phyloP scores from a whole-genome alignment of 2,797 vertebrate species.

The Lycodopsis pacificus region DNA sequence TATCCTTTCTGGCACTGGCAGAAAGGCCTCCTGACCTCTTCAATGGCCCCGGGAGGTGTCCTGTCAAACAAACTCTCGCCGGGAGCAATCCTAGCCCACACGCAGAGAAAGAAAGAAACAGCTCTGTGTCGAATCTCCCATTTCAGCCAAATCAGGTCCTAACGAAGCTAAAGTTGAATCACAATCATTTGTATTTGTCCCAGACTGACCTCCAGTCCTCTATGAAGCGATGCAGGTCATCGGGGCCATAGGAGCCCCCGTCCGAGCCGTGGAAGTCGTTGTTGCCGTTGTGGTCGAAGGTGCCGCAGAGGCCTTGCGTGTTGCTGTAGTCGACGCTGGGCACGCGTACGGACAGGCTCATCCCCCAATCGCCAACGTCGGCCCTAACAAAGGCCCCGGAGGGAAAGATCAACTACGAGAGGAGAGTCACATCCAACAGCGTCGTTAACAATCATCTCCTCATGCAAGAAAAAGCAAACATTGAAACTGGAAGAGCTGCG shows the following conservation, averaged over 20 bases:
- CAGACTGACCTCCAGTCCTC: conserved; percentile 82
- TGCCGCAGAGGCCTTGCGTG: conserved; percentile 84
- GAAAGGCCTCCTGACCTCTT: conserved; percentile 71
- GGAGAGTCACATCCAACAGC: conserved; percentile 50
- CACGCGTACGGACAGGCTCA: conserved; percentile 82
- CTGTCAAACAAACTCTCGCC: conserved; percentile 87
- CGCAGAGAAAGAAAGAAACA: not conserved
- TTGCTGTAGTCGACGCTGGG: conserved; percentile 81
- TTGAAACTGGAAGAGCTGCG: not conserved
- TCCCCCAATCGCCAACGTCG: conserved; percentile 83
- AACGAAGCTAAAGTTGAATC: not conserved
- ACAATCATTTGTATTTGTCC: too few relatives aligned
- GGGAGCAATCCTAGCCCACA: conserved; percentile 81
- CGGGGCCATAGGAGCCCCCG: conserved; percentile 45
- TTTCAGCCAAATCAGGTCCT: not conserved
- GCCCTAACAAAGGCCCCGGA: conserved; percentile 86
- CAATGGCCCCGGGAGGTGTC: conserved; percentile 54
- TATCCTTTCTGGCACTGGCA: conserved; percentile 79
- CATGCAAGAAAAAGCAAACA: not conserved
- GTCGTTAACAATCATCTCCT: conserved; percentile 28
- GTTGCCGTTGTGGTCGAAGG: conserved; percentile 82
- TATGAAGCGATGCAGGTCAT: conserved; percentile 75
- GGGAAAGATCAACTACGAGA: conserved; percentile 85
- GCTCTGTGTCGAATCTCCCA: not conserved
- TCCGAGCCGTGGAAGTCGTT: conserved; percentile 81